Percentiles rank a stretch among this genome's conserved stretches.
Evolutionary conservation across 35 echinoderm and acorn worm genomes (phyloP).

Genomic region (Antedon bifida): DNA sequence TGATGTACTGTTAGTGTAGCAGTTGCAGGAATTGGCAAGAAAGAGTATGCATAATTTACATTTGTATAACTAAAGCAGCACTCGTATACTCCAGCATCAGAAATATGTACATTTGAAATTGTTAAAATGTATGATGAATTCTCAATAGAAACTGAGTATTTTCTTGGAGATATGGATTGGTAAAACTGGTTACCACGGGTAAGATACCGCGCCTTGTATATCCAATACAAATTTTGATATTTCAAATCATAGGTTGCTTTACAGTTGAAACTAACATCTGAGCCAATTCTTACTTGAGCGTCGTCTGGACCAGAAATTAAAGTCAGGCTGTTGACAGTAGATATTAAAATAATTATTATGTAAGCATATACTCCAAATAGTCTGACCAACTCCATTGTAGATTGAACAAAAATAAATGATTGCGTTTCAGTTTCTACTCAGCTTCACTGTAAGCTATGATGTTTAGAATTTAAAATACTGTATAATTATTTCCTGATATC

Average conservation of each 20-base stretch:
- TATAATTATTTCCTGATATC: too few species aligned
- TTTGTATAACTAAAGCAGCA: not conserved
- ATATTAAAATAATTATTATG: too few species aligned
- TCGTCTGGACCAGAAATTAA: not conserved
- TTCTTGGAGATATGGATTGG: not conserved
- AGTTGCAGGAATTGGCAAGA: too few species aligned
- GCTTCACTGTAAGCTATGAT: too few species aligned
- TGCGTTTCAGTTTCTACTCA: too few species aligned
- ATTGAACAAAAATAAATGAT: too few species aligned
- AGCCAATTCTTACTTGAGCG: too few species aligned
- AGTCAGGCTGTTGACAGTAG: not conserved
- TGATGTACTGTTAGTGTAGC: not conserved
- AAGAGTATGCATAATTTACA: not conserved
- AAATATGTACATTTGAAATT: not conserved
- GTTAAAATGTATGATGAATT: not conserved
- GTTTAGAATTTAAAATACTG: too few species aligned
- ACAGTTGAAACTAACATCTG: not conserved
- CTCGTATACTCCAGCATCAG: not conserved
- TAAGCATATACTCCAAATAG: too few species aligned
- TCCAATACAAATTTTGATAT: not conserved
- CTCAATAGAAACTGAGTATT: not conserved
- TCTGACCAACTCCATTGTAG: too few species aligned
- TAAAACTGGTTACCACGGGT: not conserved
- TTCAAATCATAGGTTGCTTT: not conserved
- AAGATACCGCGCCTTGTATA: not conserved